These are phyloP conservation scores for Rhadinocentrus ornatus DNA, from an alignment of 2,797 vertebrate species.

Conservation along the genomic window DNA sequence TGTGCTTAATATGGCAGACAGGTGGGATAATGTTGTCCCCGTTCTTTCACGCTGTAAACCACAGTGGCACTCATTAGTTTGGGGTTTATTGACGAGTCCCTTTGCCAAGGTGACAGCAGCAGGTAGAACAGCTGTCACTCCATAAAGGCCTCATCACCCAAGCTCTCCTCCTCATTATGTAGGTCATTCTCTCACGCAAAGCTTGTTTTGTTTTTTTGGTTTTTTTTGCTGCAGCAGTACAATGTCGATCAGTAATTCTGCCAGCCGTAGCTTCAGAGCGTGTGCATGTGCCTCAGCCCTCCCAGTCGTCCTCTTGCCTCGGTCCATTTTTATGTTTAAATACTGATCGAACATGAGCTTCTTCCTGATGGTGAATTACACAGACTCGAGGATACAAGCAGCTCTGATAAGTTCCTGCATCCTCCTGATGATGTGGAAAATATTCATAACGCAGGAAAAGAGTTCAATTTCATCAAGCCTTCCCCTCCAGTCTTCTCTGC, in stretches of 20 bases:
- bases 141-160: constrained; percentile 75
- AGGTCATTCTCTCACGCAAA: constrained; percentile 67
- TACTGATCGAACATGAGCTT: constrained; percentile 41
- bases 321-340: constrained; percentile 61
- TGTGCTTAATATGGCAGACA: constrained; percentile 61
- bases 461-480: constrained; percentile 74
- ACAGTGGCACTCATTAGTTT: constrained; percentile 75
- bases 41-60: constrained; percentile 66
- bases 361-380: constrained; percentile 44
- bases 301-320: constrained; percentile 12
- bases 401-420: constrained; percentile 49
- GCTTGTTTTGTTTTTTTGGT: constrained; percentile 27
- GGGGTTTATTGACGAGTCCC: constrained; percentile 72
- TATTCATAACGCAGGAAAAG: constrained; percentile 69
- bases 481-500: constrained; percentile 43
- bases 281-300: constrained; percentile 6
- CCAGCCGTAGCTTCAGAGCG: constrained; percentile 32
- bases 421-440: constrained; percentile 65
- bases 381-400: constrained; percentile 30
- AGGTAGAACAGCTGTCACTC: constrained; percentile 81
- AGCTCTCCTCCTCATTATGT: constrained; percentile 72
- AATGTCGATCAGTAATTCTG: constrained; percentile 39
- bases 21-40: constrained; percentile 52
- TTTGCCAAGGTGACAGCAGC: constrained; percentile 76
- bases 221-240: constrained; percentile 44